Evolutionary conservation across 2,797 vertebrate species (phyloP).

Genomic region (Lemur catta): DNA sequence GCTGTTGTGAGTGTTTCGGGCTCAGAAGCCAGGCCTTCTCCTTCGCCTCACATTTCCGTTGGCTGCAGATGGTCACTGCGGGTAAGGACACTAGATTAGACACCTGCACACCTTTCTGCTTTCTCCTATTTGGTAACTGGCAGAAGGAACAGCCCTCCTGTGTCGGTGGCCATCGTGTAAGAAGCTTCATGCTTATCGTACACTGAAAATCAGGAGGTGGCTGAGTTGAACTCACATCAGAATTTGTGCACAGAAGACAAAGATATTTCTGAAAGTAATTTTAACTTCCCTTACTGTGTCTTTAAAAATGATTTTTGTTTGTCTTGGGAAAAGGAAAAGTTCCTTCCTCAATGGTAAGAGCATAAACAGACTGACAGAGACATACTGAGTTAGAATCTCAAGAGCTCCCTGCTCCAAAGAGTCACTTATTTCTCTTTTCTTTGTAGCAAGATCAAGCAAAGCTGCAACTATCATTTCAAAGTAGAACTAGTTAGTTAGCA

Average conservation of each 20-base stretch:
- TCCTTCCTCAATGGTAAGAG: neutral
- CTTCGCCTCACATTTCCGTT: neutral
- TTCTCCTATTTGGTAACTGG: neutral
- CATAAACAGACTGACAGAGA: neutral
- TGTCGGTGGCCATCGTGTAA: neutral
- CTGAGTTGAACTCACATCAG: neutral
- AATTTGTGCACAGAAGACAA: neutral
- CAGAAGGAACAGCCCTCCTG: neutral
- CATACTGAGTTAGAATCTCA: neutral
- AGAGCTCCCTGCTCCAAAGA: neutral
- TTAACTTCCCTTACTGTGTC: neutral
- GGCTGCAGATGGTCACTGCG: neutral
- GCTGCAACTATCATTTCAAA: neutral
- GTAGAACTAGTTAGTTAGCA: neutral
- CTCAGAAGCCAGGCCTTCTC: accelerated
- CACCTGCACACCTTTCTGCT: neutral
- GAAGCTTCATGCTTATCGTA: neutral
- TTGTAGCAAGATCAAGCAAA: neutral
- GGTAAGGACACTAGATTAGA: neutral
- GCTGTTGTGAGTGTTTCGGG: accelerated
- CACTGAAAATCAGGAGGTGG: neutral
- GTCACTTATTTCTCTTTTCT: neutral
- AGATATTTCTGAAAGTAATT: neutral
- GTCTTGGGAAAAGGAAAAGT: neutral
- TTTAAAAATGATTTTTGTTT: neutral